Percentiles rank a stretch among this genome's conserved stretches.
Conservation (phyloP, 2,797 vertebrate species). For the Diceros bicornis region DNA sequence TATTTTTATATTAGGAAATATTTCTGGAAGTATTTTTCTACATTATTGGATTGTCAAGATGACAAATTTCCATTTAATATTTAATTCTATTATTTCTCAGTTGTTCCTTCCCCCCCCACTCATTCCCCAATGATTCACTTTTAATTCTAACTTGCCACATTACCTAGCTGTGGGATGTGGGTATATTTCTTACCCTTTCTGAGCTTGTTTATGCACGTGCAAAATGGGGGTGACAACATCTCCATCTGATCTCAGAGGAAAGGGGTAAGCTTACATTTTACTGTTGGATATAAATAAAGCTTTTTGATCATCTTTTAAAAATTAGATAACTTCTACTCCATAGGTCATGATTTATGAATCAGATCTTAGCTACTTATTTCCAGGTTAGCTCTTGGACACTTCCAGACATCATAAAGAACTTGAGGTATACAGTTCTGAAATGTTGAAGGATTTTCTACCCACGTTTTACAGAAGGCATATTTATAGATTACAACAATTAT, state of each 20-base stretch:
- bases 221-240: not conserved
- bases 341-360: not conserved
- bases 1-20: constrained; percentile 63
- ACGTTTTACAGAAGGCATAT: not conserved
- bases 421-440: not conserved
- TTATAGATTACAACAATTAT: not conserved
- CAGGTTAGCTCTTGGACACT: not conserved
- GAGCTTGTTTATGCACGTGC: not conserved
- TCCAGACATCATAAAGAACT: not conserved
- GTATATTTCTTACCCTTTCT: not conserved
- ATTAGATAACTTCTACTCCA: not conserved
- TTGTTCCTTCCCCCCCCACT: not conserved
- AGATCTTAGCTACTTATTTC: not conserved
- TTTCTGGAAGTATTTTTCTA: constrained; percentile 63
- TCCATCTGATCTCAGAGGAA: not conserved
- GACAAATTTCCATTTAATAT: constrained; percentile 49
- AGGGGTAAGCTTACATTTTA: not conserved
- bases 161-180: not conserved
- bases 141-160: constrained; percentile 13
- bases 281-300: not conserved
- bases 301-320: constrained; percentile 41
- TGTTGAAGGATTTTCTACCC: not conserved
- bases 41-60: not conserved
- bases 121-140: constrained; percentile 1
- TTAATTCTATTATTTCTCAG: constrained; percentile 62